Conservation (phyloP, 1,140 invertebrate species). For the Lordiphosa stackelbergi region DNA sequence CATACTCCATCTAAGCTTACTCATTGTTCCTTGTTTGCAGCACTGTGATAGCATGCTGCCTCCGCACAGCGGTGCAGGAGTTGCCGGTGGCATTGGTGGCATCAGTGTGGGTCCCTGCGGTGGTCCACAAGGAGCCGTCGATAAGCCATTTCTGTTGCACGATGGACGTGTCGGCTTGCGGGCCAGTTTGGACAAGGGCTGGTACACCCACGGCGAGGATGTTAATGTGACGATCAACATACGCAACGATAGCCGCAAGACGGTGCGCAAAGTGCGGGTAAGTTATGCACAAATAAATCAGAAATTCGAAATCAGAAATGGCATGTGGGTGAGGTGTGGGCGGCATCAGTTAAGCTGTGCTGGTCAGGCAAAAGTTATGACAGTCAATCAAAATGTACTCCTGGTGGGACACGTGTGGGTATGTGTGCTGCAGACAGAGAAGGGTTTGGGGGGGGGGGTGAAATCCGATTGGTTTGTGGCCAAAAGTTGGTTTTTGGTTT, state of each 20-base stretch:
- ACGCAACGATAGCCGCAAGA: slow-evolving; percentile 96
- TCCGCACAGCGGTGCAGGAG: slow-evolving; percentile 57
- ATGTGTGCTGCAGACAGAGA: too few species aligned
- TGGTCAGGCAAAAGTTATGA: too few species aligned
- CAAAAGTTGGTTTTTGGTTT: too few species aligned
- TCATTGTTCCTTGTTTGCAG: slow-evolving; percentile 12
- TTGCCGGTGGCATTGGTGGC: slow-evolving; percentile 57
- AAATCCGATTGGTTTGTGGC: too few species aligned
- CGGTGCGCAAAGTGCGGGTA: slow-evolving; percentile 94
- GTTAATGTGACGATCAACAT: slow-evolving; percentile 92
- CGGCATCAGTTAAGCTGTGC: too few species aligned
- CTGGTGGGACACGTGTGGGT: too few species aligned
- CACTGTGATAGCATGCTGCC: slow-evolving; percentile 61
- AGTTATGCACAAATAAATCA: slow-evolving; percentile 55
- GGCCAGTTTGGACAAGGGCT: slow-evolving; percentile 94
- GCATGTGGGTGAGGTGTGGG: too few species aligned
- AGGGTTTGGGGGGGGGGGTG: too few species aligned
- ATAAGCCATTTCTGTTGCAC: slow-evolving; percentile 82
- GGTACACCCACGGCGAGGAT: slow-evolving; percentile 96
- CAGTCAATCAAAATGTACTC: too few species aligned
- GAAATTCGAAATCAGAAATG: too few species aligned
- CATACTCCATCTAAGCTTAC: too few species aligned
- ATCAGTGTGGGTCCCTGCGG: slow-evolving; percentile 58
- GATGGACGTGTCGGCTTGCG: slow-evolving; percentile 87
- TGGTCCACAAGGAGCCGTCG: slow-evolving; percentile 77